phyloP scores from a whole-genome alignment of 2,113 vertebrate genomes.

The Nyctibius bracteatus region DNA sequence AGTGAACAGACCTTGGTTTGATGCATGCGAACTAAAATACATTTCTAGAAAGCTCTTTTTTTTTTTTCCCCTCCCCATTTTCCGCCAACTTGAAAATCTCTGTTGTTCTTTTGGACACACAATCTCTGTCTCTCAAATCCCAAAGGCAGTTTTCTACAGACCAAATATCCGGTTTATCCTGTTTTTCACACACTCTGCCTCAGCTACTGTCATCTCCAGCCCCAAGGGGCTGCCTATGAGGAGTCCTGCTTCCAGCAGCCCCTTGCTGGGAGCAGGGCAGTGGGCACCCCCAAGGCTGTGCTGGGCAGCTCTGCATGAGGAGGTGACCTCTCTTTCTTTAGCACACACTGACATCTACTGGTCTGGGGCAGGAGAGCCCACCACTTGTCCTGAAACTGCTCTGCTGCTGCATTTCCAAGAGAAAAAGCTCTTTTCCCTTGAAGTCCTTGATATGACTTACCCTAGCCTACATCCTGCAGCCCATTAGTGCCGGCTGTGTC shows the following conservation, averaged over 20 bases:
- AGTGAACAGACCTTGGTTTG: not conserved
- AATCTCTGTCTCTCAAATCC: not conserved
- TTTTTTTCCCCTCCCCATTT: not conserved
- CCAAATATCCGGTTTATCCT: not conserved
- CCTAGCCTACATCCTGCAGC: not conserved
- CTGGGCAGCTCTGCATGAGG: not conserved
- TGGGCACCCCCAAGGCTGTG: accelerated
- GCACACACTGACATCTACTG: slow-evolving; percentile 67
- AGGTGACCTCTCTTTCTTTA: not conserved
- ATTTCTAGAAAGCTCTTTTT: not conserved
- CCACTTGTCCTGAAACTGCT: not conserved
- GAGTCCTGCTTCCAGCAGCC: not conserved
- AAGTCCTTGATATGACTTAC: not conserved
- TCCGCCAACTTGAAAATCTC: not conserved
- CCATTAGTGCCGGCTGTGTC: not conserved
- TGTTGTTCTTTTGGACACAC: not conserved
- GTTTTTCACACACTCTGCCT: not conserved
- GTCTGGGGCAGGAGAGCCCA: not conserved
- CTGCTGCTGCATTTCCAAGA: not conserved
- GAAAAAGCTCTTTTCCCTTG: not conserved
- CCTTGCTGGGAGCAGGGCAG: not conserved
- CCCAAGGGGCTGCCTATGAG: not conserved
- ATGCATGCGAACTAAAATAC: not conserved
- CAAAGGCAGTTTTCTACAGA: not conserved
- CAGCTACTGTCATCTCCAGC: not conserved